phyloP scores from a whole-genome alignment of 2,888 invertebrate species.

The Agrotis puta region DNA sequence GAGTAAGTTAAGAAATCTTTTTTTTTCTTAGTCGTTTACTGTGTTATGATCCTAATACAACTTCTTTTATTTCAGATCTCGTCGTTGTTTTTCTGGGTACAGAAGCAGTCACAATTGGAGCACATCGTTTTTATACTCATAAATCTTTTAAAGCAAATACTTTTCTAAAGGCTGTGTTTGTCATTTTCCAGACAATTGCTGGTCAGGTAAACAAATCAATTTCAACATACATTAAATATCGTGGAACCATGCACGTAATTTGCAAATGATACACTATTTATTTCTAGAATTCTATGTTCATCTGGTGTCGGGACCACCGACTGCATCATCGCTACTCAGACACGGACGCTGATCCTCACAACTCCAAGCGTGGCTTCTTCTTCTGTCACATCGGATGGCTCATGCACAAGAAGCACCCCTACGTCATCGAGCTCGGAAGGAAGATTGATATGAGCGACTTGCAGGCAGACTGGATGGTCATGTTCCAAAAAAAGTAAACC shows the following conservation, averaged over 20 bases:
- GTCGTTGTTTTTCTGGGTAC: conserved; percentile 69
- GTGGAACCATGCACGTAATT: background rate
- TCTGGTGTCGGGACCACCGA: conserved; percentile 95
- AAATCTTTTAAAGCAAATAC: conserved; percentile 94
- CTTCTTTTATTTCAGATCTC: conserved; percentile 51
- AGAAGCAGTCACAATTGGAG: conserved; percentile 94
- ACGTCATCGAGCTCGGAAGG: conserved; percentile 92
- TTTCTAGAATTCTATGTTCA: conserved; percentile 93
- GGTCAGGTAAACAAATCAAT: conserved; percentile 92
- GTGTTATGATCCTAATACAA: background rate
- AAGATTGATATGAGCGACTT: conserved; percentile 95
- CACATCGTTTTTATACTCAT: conserved; percentile 95
- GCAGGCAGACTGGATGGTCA: conserved; percentile 93
- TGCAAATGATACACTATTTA: background rate
- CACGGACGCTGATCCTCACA: conserved; percentile 95
- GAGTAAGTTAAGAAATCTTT: conserved; percentile 72
- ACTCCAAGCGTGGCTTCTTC: conserved; percentile 95
- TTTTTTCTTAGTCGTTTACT: background rate
- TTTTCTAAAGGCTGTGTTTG: conserved; percentile 91
- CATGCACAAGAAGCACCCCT: conserved; percentile 94
- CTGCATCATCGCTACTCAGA: conserved; percentile 94
- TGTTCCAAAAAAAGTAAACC: conserved; percentile 94
- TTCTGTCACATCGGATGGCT: conserved; percentile 97
- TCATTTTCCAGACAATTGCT: conserved; percentile 93
- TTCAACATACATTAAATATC: background rate